Evolutionary conservation across 1,140 invertebrate species (phyloP), one percentile per base, ranked within the genome.

Genomic region (Pseudomyrmex dendroicus): DNA sequence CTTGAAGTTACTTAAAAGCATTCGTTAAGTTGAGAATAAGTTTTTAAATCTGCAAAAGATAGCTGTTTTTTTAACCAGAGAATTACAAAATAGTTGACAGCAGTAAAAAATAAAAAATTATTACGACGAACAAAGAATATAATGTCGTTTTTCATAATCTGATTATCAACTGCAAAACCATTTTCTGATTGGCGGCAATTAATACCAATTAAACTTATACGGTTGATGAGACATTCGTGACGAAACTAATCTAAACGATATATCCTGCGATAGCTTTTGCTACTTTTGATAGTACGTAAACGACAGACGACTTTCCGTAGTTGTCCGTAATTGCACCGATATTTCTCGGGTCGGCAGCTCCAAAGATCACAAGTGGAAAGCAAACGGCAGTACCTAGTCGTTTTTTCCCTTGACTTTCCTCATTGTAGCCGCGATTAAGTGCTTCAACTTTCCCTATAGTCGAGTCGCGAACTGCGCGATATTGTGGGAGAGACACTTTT

Each of bases 131-230:
- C 46, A 10, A 54, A 10, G 8, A 22, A 56, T 13, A n/a, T 44
- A 15, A 12, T 22, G 13, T 13, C 12, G 1, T 12, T 78, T 20
- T 7, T 44, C 15, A 13, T 17, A 52, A 56, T 20, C 13, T 25
- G 50, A 67, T 77, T 48, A 20, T 67, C 20, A 13, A 13, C 25
- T 54, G 35, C 46, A 12, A 48, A 48, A 57, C 50, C 57, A 46
- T 61, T 72, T 80, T 35, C 54, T 59, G 12, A 1, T n/a, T 10
- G 13, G 1, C 22, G 20, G 12, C 64, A 46, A 50, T 70, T 80
- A 80, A 80, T 48, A 46, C n/a, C 8, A n/a, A 50, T 80, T 48
- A 72, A 80, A 80, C 54, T 70, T 70, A 59, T 70, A 80, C 22
- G 15, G 12, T 20, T 63, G 13, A n/a, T 5, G 15, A 35, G 50